Base-by-base conservation (phyloP, 2,888 invertebrate genomes). In the Cerastis rubricosa region DNA sequence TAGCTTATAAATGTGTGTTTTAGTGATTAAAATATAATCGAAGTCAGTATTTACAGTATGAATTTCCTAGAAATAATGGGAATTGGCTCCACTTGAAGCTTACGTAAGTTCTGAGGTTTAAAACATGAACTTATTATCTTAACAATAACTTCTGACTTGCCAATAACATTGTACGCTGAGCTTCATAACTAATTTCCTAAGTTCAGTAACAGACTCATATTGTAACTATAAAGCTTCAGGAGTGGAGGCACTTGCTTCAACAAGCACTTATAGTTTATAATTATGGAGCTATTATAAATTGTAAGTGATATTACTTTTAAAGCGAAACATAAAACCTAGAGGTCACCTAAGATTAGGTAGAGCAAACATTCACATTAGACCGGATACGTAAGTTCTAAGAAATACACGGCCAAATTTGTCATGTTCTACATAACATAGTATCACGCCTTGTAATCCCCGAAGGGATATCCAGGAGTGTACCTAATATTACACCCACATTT, bases 111-210 rank as follows among this genome's bases (percentile, higher is more conserved):
- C n/a, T 40, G 2, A 7, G 40, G 22, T 63, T 63, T 11, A 40
- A 63, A 22, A 40, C 22, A 45, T 40, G n/a, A 66, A n/a, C 14
- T n/a, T n/a, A n/a, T 47, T 43, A 61, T 51, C 51, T 11, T 47
- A 47, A 66, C 51, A 40, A 67, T 40, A n/a, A 47, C 45, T 78
- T 40, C 40, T 40, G 17, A n/a, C 59, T 29, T 61, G 40, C 73
- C 51, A 66, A 61, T 61, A 80, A 51, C 51, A 66, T 47, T 51
- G 25, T 59, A 45, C 25, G n/a, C n/a, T n/a, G n/a, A n/a, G 19
- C 47, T 22, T 80, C 57, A 66, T 45, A 71, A 65, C 43, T 80
- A 51, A 61, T 51, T 29, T 35, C 29, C 25, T 61, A 40, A 80
- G 40, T 54, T 66, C 29, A 47, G 17, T 66, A 66, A 51, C 65